Percentiles rank a stretch among this genome's conserved stretches.
phyloP scores from a whole-genome alignment of 2,888 invertebrate species.

The Melitaea athalia region DNA sequence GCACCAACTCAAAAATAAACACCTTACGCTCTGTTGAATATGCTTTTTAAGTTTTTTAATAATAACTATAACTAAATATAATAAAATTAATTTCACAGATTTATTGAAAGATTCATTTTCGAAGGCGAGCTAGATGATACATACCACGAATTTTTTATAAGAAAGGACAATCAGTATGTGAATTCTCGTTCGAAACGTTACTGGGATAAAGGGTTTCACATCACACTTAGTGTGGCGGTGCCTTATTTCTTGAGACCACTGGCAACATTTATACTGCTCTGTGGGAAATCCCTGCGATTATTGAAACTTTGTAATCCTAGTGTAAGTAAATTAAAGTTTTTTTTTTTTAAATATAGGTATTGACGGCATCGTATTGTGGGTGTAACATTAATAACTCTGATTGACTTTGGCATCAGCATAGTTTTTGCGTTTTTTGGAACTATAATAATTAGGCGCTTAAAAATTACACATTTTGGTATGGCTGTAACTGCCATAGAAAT shows the following conservation, averaged over 20 bases:
- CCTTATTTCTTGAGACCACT: constrained; percentile 86
- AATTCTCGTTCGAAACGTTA: constrained; percentile 84
- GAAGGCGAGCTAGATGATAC: constrained; percentile 91
- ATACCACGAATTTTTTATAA: constrained; percentile 93
- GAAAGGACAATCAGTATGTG: constrained; percentile 84
- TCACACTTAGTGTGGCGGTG: constrained; percentile 77
- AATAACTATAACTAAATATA: not conserved
- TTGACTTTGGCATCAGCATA: too few species aligned
- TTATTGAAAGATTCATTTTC: constrained; percentile 92
- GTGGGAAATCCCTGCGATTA: constrained; percentile 88
- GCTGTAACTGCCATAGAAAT: too few species aligned
- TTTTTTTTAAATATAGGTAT: not conserved
- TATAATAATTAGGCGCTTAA: too few species aligned
- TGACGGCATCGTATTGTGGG: not conserved
- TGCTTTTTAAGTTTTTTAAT: too few species aligned
- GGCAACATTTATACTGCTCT: constrained; percentile 85
- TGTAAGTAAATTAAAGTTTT: constrained; percentile 69
- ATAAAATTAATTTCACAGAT: constrained; percentile 63
- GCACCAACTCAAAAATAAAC: too few species aligned
- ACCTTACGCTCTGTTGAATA: too few species aligned
- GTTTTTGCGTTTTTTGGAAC: too few species aligned
- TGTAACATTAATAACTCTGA: not conserved
- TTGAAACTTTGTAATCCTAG: constrained; percentile 86
- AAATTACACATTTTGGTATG: too few species aligned
- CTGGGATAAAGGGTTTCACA: constrained; percentile 85